Percentiles rank a stretch among this genome's conserved stretches.
Conservation (phyloP, 2,113 vertebrate genomes). For the Amphiprion percula region DNA sequence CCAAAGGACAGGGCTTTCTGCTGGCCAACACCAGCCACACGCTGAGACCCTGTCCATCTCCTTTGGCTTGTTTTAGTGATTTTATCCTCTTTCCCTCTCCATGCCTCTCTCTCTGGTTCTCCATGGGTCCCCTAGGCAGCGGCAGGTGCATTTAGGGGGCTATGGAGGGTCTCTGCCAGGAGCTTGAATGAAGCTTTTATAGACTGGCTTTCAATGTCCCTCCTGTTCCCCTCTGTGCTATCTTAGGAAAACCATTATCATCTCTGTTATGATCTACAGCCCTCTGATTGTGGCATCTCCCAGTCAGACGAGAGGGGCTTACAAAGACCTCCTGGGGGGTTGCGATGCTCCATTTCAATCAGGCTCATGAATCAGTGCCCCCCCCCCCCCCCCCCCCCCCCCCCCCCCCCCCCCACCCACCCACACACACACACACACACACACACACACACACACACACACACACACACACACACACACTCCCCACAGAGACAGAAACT, state of each 20-base stretch:
- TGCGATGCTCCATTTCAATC: conserved; percentile 69
- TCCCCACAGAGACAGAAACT: conserved; percentile 47
- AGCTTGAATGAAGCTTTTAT: conserved; percentile 82
- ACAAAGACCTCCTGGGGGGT: conserved; percentile 47
- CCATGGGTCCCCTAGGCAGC: conserved; percentile 52
- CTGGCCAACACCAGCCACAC: conserved; percentile 18
- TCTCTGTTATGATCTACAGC: conserved; percentile 82
- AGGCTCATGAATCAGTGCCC: conserved; percentile 43
- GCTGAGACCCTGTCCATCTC: conserved; percentile 50
- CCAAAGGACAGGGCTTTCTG: conserved; percentile 53
- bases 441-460: conserved; percentile 23
- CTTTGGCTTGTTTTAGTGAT: conserved; percentile 29
- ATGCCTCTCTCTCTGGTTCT: conserved; percentile 57
- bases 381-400: not conserved
- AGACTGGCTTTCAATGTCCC: conserved; percentile 73
- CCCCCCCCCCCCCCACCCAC: not conserved
- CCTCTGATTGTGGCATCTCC: conserved; percentile 55
- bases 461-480: conserved; percentile 1
- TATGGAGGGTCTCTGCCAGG: conserved; percentile 59
- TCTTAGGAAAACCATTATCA: conserved; percentile 76
- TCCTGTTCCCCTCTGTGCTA: conserved; percentile 69
- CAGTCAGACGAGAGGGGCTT: conserved; percentile 43
- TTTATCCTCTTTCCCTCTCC: conserved; percentile 45
- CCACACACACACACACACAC: not conserved
- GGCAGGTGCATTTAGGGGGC: conserved; percentile 76